Percentiles rank a stretch among this genome's conserved stretches.
Evolutionary conservation across 2,888 invertebrate species (phyloP).

Genomic region (Marasmarcha lunaedactyla): DNA sequence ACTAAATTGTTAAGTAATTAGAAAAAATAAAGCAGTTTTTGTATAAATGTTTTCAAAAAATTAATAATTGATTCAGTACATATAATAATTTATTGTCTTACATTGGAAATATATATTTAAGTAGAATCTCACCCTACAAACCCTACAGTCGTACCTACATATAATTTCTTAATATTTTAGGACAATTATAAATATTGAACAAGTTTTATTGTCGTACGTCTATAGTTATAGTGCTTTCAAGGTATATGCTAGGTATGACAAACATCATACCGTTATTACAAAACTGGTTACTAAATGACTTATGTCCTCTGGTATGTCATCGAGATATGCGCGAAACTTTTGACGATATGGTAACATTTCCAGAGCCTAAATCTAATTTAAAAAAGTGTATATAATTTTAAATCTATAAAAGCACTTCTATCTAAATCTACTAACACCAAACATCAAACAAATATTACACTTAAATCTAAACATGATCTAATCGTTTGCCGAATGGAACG

Average conservation of each 20-base stretch:
- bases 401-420: slow-evolving; percentile 61
- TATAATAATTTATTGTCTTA: slow-evolving; percentile 8
- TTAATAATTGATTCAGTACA: neutral
- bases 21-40: slow-evolving; percentile 5
- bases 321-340: neutral
- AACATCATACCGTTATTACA: too few relatives aligned
- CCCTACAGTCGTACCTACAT: too few relatives aligned
- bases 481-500: slow-evolving; percentile 25
- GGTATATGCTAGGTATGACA: too few relatives aligned
- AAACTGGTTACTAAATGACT: too few relatives aligned
- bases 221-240: too few relatives aligned
- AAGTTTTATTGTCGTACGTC: too few relatives aligned
- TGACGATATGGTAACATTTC: neutral
- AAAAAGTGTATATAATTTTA: slow-evolving; percentile 22
- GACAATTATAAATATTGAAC: too few relatives aligned
- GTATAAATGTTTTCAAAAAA: slow-evolving; percentile 13
- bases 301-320: neutral
- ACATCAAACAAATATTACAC: slow-evolving; percentile 54
- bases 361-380: slow-evolving; percentile 22
- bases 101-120: slow-evolving; percentile 7
- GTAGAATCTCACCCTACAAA: too few relatives aligned
- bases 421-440: slow-evolving; percentile 58
- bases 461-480: slow-evolving; percentile 21
- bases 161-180: too few relatives aligned
- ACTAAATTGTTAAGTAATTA: slow-evolving; percentile 6